Evolutionary conservation across 2,113 vertebrate species (phyloP).

Genomic region (Micromys minutus): DNA sequence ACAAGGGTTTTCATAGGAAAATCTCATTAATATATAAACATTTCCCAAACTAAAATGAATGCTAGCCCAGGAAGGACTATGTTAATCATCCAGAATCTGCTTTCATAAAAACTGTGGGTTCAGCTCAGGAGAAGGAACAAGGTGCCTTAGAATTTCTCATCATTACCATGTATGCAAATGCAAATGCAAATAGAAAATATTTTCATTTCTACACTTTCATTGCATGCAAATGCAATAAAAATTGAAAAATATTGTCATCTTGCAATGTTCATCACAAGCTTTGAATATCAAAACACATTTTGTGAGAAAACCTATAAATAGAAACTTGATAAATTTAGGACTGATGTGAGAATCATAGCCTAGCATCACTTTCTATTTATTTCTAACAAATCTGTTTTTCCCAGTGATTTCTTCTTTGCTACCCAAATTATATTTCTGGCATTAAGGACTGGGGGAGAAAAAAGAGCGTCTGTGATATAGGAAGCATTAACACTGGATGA

Average conservation of each 20-base stretch:
- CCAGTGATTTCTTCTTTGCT: slow-evolving; percentile 70
- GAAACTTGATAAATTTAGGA: slow-evolving; percentile 79
- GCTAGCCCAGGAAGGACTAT: neutral
- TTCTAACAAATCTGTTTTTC: slow-evolving; percentile 71
- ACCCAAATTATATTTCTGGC: slow-evolving; percentile 64
- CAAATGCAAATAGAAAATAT: slow-evolving; percentile 53
- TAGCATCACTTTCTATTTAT: slow-evolving; percentile 70
- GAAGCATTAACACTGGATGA: slow-evolving; percentile 52
- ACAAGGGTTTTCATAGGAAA: slow-evolving; percentile 1
- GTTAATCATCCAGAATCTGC: neutral
- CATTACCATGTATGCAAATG: neutral
- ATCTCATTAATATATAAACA: slow-evolving; percentile 1
- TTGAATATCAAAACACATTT: slow-evolving; percentile 77
- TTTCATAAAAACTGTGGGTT: neutral
- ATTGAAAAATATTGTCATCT: slow-evolving; percentile 77
- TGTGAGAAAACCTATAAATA: slow-evolving; percentile 77
- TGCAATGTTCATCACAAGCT: slow-evolving; percentile 62
- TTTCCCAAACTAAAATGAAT: neutral
- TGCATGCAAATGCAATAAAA: slow-evolving; percentile 60
- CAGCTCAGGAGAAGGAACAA: neutral
- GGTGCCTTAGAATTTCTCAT: neutral
- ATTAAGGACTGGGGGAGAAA: slow-evolving; percentile 57
- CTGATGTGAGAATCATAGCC: slow-evolving; percentile 72
- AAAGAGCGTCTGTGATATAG: slow-evolving; percentile 30
- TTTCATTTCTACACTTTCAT: slow-evolving; percentile 68